A percentile compares a stretch with the other conserved stretches of the same genome.
Evolutionary conservation across 2,888 invertebrate genomes (phyloP).

Genomic region (Euplagia quadripunctaria): DNA sequence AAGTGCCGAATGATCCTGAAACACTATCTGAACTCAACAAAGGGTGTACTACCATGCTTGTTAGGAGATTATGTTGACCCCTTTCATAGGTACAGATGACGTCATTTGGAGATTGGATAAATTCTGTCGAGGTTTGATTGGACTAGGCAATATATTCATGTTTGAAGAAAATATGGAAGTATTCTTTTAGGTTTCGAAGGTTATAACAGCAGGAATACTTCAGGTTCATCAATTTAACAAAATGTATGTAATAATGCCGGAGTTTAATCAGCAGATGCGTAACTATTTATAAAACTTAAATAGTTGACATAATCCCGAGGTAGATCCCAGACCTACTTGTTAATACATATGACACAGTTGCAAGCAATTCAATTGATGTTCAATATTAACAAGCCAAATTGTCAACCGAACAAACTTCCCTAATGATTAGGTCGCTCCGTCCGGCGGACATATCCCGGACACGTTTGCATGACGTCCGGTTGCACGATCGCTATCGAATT

Average conservation of each 20-base stretch:
- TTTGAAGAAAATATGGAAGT: not conserved
- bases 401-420: conserved; percentile 43
- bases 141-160: not conserved
- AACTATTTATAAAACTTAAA: not conserved
- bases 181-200: not conserved
- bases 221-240: not conserved
- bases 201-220: not conserved
- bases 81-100: conserved; percentile 2
- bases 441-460: conserved; percentile 51
- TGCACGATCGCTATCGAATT: conserved; percentile 59
- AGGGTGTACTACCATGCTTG: conserved; percentile 36
- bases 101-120: conserved; percentile 4
- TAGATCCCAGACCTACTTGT: not conserved
- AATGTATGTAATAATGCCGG: not conserved
- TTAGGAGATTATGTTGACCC: conserved; percentile 38
- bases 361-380: conserved; percentile 7
- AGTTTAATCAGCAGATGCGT: not conserved
- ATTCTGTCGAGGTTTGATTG: not conserved
- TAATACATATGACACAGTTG: not conserved
- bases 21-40: conserved; percentile 19
- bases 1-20: conserved; percentile 40
- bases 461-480: conserved; percentile 54
- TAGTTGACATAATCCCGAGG: not conserved
- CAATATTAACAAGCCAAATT: conserved; percentile 30
- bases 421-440: conserved; percentile 50